phyloP scores from a whole-genome alignment of 2,797 vertebrate species.

The Malurus splendens region DNA sequence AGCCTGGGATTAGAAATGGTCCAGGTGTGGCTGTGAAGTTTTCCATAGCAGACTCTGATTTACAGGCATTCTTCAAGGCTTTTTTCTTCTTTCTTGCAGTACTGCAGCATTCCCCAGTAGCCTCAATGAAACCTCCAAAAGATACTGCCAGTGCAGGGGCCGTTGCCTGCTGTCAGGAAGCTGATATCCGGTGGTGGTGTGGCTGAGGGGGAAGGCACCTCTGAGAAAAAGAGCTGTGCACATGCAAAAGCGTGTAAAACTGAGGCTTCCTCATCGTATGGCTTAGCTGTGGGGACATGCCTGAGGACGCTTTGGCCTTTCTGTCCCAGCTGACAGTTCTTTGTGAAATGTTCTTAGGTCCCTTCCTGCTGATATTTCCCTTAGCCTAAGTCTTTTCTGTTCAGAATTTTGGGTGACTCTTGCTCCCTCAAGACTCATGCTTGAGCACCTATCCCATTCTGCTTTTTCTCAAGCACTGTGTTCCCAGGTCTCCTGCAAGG shows the following conservation, averaged over 20 bases:
- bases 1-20: not conserved
- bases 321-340: not conserved
- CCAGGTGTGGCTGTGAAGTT: not conserved
- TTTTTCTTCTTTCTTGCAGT: not conserved
- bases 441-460: not conserved
- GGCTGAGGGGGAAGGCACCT: not conserved
- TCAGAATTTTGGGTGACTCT: not conserved
- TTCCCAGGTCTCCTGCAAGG: not conserved
- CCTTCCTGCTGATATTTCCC: not conserved
- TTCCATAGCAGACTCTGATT: not conserved
- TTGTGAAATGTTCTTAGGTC: not conserved
- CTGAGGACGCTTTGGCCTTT: not conserved
- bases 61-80: not conserved
- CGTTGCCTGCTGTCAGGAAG: not conserved
- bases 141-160: accelerated
- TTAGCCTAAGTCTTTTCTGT: not conserved
- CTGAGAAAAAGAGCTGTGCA: not conserved
- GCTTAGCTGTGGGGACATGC: not conserved
- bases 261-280: not conserved
- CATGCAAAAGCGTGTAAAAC: not conserved
- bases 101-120: not conserved
- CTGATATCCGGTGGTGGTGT: not conserved
- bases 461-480: not conserved
- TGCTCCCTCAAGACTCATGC: not conserved
- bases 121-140: not conserved